Evolutionary conservation across 2,888 invertebrate genomes (phyloP), one percentile per base, ranked within the genome.

Genomic region (Euzetes globulus): DNA sequence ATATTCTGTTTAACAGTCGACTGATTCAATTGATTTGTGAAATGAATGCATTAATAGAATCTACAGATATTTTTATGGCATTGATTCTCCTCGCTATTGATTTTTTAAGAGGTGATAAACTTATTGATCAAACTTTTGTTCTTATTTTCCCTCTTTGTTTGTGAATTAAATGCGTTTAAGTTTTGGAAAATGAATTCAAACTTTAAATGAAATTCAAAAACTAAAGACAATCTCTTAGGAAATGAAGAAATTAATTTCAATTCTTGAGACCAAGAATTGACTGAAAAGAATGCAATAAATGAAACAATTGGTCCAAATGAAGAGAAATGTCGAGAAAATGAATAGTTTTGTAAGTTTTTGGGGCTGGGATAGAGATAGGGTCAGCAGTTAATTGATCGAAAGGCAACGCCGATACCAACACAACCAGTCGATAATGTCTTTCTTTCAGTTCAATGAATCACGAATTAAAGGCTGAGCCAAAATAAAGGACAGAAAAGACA

Each of bases 371-470:
- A 33, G 33, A 29, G 11, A 60, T 60, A 29, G 60, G 29, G 60
- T 60, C 52, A 7, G 13, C 11, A 60, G 15, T 60, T 60, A 60
- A 60, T 60, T 60, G 60, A 60, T 60, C 13, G 60, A 60, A 52
- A 52, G 52, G 52, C 60, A 60, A 29, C 60, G 11, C 60, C 60
- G 33, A 60, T 60, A 60, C 58, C n/a, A 47, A 13, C 47, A 47
- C 17, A 47, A 47, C 52, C 52, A 60, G 60, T 60, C 60, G 60
- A 60, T 60, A 60, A 60, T 60, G 60, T 33, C 60, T 60, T 60
- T 60, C 33, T 60, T 33, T 25, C 27, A 33, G 29, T 60, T 27
- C 60, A 60, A 33, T 60, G 60, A 33, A 27, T 60, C 60, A 58
- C 58, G 33, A 60, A 60, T 60, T 60, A 60, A 60, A 29, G n/a